Evolutionary conservation across 2,888 invertebrate species (phyloP).

Genomic region (Drosophila prolongata): DNA sequence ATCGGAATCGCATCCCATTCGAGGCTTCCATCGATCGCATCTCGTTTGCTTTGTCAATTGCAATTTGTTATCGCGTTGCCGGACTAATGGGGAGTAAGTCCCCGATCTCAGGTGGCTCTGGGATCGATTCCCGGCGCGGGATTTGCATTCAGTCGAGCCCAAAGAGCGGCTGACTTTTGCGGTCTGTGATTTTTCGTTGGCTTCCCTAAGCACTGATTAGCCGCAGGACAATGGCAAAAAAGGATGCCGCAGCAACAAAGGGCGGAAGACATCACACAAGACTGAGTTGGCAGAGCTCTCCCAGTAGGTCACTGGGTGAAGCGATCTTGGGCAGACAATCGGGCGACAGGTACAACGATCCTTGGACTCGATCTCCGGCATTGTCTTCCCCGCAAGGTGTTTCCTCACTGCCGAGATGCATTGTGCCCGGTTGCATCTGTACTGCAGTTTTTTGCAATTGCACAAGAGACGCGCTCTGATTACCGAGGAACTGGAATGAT

Average conservation of each 20-base stretch:
- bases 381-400: conserved; percentile 60
- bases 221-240: conserved; percentile 63
- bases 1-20: conserved; percentile 80
- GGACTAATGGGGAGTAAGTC: conserved; percentile 43
- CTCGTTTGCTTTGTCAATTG: conserved; percentile 81
- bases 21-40: conserved; percentile 54
- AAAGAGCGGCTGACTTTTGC: conserved; percentile 51
- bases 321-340: conserved; percentile 56
- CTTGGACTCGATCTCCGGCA: conserved; percentile 33
- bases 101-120: conserved; percentile 43
- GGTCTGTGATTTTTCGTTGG: conserved; percentile 27
- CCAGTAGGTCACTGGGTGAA: conserved; percentile 69
- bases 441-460: conserved; percentile 61
- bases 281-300: conserved; percentile 19
- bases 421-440: conserved; percentile 27
- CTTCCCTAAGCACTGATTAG: conserved; percentile 32
- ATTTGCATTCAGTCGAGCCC: conserved; percentile 40
- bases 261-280: conserved; percentile 61
- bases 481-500: conserved; percentile 47
- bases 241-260: conserved; percentile 69
- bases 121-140: conserved; percentile 57
- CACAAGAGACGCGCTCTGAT: conserved; percentile 70
- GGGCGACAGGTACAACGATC: conserved; percentile 76
- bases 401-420: conserved; percentile 46
- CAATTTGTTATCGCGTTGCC: conserved; percentile 79